These are phyloP conservation scores for Anabas testudineus DNA, from an alignment of 2,797 vertebrate genomes.

Conservation along the genomic window DNA sequence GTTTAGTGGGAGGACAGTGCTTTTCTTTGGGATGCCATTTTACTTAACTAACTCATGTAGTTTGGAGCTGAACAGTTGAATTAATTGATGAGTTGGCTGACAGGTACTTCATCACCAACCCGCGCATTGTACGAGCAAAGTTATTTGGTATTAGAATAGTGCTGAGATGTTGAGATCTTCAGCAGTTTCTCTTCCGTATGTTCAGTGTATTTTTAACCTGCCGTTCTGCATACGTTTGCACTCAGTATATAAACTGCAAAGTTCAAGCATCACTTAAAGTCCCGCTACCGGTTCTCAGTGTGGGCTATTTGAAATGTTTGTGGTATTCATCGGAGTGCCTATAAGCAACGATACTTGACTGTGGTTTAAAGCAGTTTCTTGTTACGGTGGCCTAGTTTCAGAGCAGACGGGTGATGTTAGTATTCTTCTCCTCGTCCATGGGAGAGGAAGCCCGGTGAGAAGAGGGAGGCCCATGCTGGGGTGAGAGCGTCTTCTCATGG, in stretches of 20 bases:
- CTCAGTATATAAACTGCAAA: not conserved
- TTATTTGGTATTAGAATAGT: not conserved
- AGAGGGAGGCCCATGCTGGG: constrained; percentile 37
- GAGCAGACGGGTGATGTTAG: constrained; percentile 68
- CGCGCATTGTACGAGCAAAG: too few relatives aligned
- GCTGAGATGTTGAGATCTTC: not conserved
- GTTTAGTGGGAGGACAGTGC: too few relatives aligned
- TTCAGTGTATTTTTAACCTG: constrained; percentile 20
- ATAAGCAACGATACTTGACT: constrained; percentile 14
- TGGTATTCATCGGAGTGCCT: constrained; percentile 15
- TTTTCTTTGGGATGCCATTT: too few relatives aligned
- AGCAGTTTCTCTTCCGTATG: constrained; percentile 43
- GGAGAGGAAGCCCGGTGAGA: constrained; percentile 63
- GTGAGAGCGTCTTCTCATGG: constrained; percentile 55
- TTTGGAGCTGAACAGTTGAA: too few relatives aligned
- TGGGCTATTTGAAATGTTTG: constrained; percentile 6
- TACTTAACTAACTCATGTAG: too few relatives aligned
- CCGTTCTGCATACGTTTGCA: constrained; percentile 2
- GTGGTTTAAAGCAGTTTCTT: constrained; percentile 52
- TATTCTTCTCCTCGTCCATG: constrained; percentile 76
- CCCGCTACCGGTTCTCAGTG: constrained; percentile 9
- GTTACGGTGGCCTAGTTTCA: constrained; percentile 56
- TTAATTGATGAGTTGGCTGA: too few relatives aligned
- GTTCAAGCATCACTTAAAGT: constrained; percentile 16
- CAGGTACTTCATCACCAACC: too few relatives aligned